A percentile compares a stretch with the other conserved stretches of the same genome.
Conservation (phyloP, 2,888 invertebrate genomes). For the Drosophila tripunctata region DNA sequence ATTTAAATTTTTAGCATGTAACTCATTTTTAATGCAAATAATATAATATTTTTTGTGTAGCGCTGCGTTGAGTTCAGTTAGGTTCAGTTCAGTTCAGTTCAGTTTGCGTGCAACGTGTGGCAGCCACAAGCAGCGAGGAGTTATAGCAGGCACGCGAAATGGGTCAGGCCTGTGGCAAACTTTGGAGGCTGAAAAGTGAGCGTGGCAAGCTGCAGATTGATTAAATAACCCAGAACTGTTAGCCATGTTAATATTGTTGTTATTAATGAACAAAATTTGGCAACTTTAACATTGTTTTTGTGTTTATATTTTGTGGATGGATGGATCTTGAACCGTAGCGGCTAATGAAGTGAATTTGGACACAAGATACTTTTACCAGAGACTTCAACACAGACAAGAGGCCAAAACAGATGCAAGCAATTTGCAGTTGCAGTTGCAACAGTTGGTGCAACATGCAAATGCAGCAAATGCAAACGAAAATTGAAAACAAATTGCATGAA, state of each 20-base stretch:
- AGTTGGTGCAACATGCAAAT: slow-evolving; percentile 58
- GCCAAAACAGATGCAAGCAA: slow-evolving; percentile 54
- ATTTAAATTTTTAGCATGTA: slow-evolving; percentile 77
- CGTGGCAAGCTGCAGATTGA: slow-evolving; percentile 52
- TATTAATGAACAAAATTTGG: slow-evolving; percentile 60
- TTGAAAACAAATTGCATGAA: slow-evolving; percentile 68
- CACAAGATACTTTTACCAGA: slow-evolving; percentile 28
- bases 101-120: slow-evolving; percentile 29
- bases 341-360: slow-evolving; percentile 39
- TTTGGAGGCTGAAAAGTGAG: slow-evolving; percentile 52
- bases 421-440: slow-evolving; percentile 51
- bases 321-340: slow-evolving; percentile 23
- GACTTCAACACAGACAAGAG: not conserved
- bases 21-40: slow-evolving; percentile 79
- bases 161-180: slow-evolving; percentile 58
- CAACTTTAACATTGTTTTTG: slow-evolving; percentile 26
- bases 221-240: slow-evolving; percentile 56
- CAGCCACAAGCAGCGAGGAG: slow-evolving; percentile 25
- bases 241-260: slow-evolving; percentile 17
- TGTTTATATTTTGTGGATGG: slow-evolving; percentile 9
- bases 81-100: not conserved
- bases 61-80: not conserved
- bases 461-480: slow-evolving; percentile 30
- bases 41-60: slow-evolving; percentile 48
- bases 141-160: slow-evolving; percentile 60